Conservation (phyloP, 1,140 invertebrate genomes). For the Trypoxylus dichotomus region DNA sequence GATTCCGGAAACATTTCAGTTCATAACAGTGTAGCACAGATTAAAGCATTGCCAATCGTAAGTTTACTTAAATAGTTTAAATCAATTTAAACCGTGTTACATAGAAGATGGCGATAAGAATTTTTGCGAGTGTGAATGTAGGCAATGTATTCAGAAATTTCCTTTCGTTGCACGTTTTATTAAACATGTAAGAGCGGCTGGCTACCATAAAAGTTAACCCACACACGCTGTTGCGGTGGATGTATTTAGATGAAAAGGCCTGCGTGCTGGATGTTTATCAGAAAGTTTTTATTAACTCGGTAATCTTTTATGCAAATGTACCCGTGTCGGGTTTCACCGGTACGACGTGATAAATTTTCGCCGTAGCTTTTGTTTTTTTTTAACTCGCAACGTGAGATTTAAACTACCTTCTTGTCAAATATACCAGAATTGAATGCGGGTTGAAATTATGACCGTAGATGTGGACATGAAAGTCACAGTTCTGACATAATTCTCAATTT, state of each 20-base stretch:
- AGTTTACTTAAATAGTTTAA: not conserved
- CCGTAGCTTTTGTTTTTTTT: constrained; percentile 12
- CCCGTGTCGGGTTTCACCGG: not conserved
- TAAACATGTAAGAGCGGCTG: not conserved
- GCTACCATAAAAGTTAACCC: constrained; percentile 11
- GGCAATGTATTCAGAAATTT: not conserved
- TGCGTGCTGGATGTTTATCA: constrained; percentile 14
- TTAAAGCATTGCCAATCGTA: not conserved
- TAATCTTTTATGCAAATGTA: constrained; percentile 19
- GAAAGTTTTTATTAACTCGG: constrained; percentile 21
- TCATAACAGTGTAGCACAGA: no score
- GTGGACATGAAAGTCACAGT: no score
- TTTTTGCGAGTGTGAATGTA: not conserved
- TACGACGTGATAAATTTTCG: constrained; percentile 14
- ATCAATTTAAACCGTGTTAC: not conserved
- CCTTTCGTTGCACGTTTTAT: not conserved
- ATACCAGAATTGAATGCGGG: not conserved
- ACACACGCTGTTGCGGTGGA: not conserved
- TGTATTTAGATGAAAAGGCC: not conserved
- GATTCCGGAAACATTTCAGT: no score
- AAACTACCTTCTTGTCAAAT: not conserved
- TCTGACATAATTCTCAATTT: no score
- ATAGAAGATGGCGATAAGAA: not conserved
- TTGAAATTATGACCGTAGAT: no score
- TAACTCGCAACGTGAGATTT: not conserved